Evolutionary conservation across 2,888 invertebrate genomes (phyloP), one percentile per base, ranked within the genome.

Genomic region (Hydrotaea cyrtoneurina): DNA sequence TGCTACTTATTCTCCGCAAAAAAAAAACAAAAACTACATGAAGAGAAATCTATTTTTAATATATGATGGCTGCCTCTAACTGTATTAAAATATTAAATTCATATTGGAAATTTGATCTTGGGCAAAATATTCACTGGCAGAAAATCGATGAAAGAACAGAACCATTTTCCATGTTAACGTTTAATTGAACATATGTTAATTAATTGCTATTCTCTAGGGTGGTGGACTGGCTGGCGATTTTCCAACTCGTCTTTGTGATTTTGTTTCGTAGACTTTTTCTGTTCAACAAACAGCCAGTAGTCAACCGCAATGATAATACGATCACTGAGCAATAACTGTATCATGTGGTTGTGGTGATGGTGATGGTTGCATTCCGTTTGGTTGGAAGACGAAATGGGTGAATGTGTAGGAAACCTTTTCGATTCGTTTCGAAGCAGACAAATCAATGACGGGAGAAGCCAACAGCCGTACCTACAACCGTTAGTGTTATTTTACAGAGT

Each of bases 181-280:
- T 77, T 74, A 72, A 76, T 79, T 57, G 59, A 74, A 69, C 75
- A 75, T 71, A 66, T 66, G 79, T 83, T 82, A 59, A 66, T 77
- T 77, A 80, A 66, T 66, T 39, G 64, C 59, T 64, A 23, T 31
- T 1, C 59, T 46, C 43, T 23, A 15, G 55, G 2, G 43, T 36
- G 36, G 19, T 11, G 66, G 19, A 19, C 36, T 39, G 43, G 21
- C 69, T 39, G 0, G 21, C 43, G 21, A n/a, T 66, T 43, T 69
- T 21, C 69, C 69, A 4, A 43, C 19, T 69, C 23, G 26, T 26
- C 26, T 59, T 59, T 26, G 59, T 26, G 15, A 15, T 26, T 19
- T 69, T 19, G 19, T n/a, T 69, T 5, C 31, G 31, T 31, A 43
- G 43, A 72, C 59, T 66, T 71, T 76, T 66, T n/a, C n/a, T n/a